Conservation (phyloP, 2,888 invertebrate species). For the Morinoia aosen region DNA sequence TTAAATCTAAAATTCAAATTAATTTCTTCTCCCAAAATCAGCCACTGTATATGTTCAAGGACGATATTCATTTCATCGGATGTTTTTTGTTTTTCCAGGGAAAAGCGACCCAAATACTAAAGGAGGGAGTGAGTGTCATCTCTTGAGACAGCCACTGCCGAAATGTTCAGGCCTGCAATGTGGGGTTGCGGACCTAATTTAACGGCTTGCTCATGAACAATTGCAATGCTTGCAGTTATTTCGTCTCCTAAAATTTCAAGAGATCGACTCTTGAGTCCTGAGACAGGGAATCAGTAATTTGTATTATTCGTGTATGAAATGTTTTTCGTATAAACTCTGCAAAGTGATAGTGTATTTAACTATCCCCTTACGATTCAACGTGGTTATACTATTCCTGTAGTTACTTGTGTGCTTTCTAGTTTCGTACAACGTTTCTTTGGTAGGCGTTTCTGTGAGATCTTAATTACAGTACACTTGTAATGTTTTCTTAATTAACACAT, state of each 20-base stretch:
- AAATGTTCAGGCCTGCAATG: too few species aligned
- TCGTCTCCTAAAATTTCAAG: background rate
- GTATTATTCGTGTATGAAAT: background rate
- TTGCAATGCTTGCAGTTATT: background rate
- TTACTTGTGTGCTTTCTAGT: background rate
- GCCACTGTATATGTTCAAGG: background rate
- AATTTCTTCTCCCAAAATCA: background rate
- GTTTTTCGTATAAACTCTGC: background rate
- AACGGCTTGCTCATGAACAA: background rate
- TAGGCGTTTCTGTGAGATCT: background rate
- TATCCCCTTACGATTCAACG: background rate
- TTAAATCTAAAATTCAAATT: too few species aligned
- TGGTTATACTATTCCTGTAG: background rate
- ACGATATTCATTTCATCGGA: background rate
- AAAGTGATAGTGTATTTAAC: background rate
- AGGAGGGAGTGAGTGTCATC: background rate
- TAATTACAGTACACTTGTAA: too few species aligned
- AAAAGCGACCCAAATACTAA: slow-evolving; percentile 31
- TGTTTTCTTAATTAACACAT: too few species aligned
- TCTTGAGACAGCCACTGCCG: background rate
- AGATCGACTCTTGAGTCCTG: background rate
- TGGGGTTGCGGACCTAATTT: background rate
- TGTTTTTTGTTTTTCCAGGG: slow-evolving; percentile 13
- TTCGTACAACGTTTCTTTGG: background rate
- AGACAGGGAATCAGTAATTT: background rate